Evolutionary conservation across 2,113 vertebrate species (phyloP), one percentile per base, ranked within the genome.

Genomic region (Ictalurus furcatus): DNA sequence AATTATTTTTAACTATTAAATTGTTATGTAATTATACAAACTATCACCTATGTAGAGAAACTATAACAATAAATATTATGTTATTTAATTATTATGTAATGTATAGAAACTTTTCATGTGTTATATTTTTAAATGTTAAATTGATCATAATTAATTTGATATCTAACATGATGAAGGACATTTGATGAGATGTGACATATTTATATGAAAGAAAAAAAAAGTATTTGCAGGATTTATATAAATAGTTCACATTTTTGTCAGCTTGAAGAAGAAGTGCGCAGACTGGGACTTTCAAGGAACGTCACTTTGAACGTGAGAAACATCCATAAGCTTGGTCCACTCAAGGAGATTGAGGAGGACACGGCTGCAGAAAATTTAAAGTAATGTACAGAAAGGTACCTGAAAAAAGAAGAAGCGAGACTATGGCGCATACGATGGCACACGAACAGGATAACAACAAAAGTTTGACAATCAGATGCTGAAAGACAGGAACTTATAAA

Each of bases 281-380:
- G 40, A 83, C 25, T 0, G 2, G 78, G 65, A 61, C 19, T 74
- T 83, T 44, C 54, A n/a, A 65, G 56, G 19, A 83, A 76, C 88
- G 23, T 87, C 79, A 71, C 67, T n/a, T 52, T 87, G 56, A 59
- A 83, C 56, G 59, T 87, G 85, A 84, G 34, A 73, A 86, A 74
- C 17, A 59, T 34, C 44, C 52, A 1, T 40, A 73, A 59, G 11
- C 59, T 14, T 1, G 6, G 21, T 73, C 65, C 48, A 52, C 9
- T 1, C 48, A 52, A 3, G 9, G 48, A 52, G 48, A 11, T 52
- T 52, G 8, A 11, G 48, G 48, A 52, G 48, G 48, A 9, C 48
- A 52, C 9, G 9, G 0, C 8, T 52, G 48, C 0, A 52, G 48
- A 0, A 48, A 0, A 44, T 6, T 44, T 44, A 0, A 44, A 44